phyloP scores from a whole-genome alignment of 2,113 vertebrate species.

The Hydrolagus affinis region DNA sequence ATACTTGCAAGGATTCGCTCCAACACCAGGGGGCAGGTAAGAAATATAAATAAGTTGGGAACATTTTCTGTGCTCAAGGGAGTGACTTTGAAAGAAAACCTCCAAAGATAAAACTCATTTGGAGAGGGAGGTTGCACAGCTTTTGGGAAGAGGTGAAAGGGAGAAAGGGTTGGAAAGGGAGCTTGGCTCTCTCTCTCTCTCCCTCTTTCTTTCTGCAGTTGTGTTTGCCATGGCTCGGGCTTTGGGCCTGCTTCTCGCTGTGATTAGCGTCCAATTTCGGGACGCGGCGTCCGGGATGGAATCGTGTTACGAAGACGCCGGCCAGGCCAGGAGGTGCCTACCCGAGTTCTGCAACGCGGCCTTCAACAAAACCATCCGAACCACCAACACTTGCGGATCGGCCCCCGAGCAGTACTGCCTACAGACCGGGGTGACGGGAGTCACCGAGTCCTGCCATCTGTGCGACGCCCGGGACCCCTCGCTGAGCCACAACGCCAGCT shows the following conservation, averaged over 20 bases:
- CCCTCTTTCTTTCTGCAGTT: neutral
- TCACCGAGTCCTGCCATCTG: conserved; percentile 62
- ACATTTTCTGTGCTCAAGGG: neutral
- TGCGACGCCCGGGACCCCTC: conserved; percentile 58
- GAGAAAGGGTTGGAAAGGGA: neutral
- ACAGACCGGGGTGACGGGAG: conserved; percentile 62
- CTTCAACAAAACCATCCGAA: conserved; percentile 58
- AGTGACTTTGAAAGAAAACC: too few relatives aligned
- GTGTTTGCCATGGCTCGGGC: conserved; percentile 48
- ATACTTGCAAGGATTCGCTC: neutral
- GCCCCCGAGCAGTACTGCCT: conserved; percentile 76
- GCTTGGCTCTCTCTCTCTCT: neutral
- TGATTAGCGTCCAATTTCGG: neutral
- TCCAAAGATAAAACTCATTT: neutral
- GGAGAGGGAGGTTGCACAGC: neutral
- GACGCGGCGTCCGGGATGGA: conserved; percentile 49
- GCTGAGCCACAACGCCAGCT: conserved; percentile 63
- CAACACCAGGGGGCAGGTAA: neutral
- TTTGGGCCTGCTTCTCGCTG: conserved; percentile 39
- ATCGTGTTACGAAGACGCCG: conserved; percentile 61
- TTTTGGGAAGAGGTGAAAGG: neutral
- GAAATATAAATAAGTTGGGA: neutral
- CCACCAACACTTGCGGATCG: conserved; percentile 69
- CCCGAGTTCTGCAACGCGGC: conserved; percentile 81
- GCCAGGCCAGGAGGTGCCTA: conserved; percentile 65